A percentile compares a stretch with the other conserved stretches of the same genome.
Conservation (phyloP, 2,888 invertebrate species). For the Bedellia somnulentella region DNA sequence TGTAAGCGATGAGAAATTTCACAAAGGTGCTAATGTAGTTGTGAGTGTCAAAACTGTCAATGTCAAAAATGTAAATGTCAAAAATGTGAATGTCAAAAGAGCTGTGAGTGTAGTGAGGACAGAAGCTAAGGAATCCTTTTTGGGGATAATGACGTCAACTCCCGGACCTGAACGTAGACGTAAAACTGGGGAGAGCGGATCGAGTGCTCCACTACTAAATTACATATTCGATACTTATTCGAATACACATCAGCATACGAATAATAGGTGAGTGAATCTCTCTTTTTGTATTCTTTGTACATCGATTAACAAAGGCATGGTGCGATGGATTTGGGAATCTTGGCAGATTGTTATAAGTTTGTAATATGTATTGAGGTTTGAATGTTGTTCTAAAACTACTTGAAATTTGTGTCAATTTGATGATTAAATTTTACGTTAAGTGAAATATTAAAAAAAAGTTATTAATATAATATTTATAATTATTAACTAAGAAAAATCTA, state of each 20-base stretch:
- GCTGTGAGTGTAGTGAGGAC: constrained; percentile 25
- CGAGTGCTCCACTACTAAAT: constrained; percentile 44
- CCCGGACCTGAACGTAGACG: constrained; percentile 27
- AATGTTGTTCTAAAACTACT: too few species aligned
- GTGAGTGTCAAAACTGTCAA: constrained; percentile 13
- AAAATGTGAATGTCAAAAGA: constrained; percentile 26
- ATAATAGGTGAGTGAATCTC: constrained; percentile 34
- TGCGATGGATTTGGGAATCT: too few species aligned
- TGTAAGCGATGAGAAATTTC: constrained; percentile 8
- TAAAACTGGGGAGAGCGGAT: constrained; percentile 42
- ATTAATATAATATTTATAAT: too few species aligned
- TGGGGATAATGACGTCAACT: constrained; percentile 16
- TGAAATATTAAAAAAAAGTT: too few species aligned
- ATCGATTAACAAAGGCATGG: too few species aligned
- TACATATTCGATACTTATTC: constrained; percentile 52
- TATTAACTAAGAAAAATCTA: too few species aligned
- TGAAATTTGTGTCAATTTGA: too few species aligned
- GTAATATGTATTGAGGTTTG: too few species aligned
- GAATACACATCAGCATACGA: constrained; percentile 35
- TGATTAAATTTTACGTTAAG: too few species aligned
- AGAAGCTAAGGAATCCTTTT: too few species aligned
- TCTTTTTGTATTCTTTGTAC: background rate
- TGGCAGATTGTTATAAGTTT: too few species aligned
- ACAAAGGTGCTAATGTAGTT: constrained; percentile 22
- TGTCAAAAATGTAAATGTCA: constrained; percentile 16